These are phyloP conservation scores for Xestia rhomboidea DNA, from an alignment of 2,888 invertebrate genomes.

Conservation along the genomic window DNA sequence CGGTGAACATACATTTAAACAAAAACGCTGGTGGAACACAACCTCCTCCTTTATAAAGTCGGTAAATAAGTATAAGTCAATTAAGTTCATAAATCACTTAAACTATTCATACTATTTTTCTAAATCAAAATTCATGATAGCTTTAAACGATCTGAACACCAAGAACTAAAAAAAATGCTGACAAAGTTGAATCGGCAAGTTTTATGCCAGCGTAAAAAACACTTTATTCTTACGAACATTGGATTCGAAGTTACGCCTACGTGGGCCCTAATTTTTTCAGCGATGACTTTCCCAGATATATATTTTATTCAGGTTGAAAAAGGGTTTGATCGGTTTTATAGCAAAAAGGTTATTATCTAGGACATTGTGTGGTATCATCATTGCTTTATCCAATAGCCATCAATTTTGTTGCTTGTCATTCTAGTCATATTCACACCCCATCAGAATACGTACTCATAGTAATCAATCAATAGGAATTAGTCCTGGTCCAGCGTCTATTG, in stretches of 20 bases:
- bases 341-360: slow-evolving; percentile 17
- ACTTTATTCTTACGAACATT: slow-evolving; percentile 31
- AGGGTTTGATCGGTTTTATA: slow-evolving; percentile 21
- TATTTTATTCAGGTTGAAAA: slow-evolving; percentile 38
- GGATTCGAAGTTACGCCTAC: slow-evolving; percentile 29
- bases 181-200: slow-evolving; percentile 57
- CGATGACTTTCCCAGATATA: slow-evolving; percentile 30
- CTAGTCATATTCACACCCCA: neutral
- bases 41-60: neutral
- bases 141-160: slow-evolving; percentile 55
- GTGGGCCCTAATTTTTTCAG: slow-evolving; percentile 7
- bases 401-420: neutral
- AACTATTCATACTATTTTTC: slow-evolving; percentile 35
- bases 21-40: too few species aligned
- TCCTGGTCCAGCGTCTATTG: neutral
- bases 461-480: slow-evolving; percentile 49
- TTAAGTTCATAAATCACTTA: slow-evolving; percentile 24
- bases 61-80: neutral
- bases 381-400: slow-evolving; percentile 7
- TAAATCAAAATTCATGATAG: slow-evolving; percentile 27
- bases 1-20: neutral
- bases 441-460: neutral
- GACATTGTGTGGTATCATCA: neutral
- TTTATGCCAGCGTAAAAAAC: slow-evolving; percentile 40
- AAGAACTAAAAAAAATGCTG: slow-evolving; percentile 50